Evolutionary conservation across 2,113 vertebrate species (phyloP), one percentile per base, ranked within the genome.

Genomic region (Colinus virginianus): DNA sequence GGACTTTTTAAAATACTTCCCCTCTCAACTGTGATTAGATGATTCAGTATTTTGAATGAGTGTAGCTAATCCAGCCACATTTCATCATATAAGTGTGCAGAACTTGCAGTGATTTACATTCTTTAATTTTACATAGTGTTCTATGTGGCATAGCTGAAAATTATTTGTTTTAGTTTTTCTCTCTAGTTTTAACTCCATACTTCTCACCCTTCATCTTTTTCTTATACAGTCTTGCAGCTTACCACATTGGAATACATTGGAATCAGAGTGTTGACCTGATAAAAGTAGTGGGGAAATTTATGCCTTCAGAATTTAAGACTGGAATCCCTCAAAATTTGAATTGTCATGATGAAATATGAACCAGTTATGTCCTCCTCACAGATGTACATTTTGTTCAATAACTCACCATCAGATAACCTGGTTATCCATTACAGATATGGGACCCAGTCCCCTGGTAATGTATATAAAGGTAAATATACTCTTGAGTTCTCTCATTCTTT

Each of bases 31-130:
- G 26, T 66, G 78, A 95, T 91, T 85, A 92, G 75, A 91, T 93
- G 84, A 95, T 87, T 95, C 87, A 93, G n/a, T 94, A 45, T 72
- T 87, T 82, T 4, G 3, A 89, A 82, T 76, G 40, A 91, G 82
- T 74, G 49, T 49, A 77, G 59, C 75, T 92, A 88, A 95, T 77
- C 23, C 67, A 85, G 32, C 7, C 45, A 92, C 8, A 45, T 42
- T 95, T 88, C 58, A 38, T 4, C 3, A 38, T 17, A 49, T 13
- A 38, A 79, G 90, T 61, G 23, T 87, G 70, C 38, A 89, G 81
- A 92, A 59, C 32, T 43, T 63, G 46, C 63, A 64, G 43, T 63
- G 49, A 74, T 79, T 87, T 85, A 22, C 40, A 59, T 85, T 82
- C 42, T 81, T 85, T 80, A 67, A 36, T 89, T 90, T 87, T 38